Conservation (phyloP, 2,113 vertebrate genomes). For the Oreamnos americanus region DNA sequence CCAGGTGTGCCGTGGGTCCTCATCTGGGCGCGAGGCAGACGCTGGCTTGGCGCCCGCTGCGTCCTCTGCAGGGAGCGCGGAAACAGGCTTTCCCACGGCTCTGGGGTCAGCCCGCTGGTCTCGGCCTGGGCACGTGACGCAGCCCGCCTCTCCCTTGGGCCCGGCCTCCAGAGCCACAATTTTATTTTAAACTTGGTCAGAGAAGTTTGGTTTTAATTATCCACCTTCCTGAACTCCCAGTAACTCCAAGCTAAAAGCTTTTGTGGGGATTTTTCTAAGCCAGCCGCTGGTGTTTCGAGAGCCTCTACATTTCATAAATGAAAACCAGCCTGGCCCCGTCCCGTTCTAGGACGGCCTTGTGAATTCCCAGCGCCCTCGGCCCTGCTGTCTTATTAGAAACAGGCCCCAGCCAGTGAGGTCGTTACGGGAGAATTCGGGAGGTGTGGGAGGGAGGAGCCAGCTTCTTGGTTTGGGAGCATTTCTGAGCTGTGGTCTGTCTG, state of each 20-base stretch:
- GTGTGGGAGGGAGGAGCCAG: not conserved
- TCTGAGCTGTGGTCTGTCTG: not conserved
- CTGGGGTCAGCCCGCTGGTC: conserved; percentile 61
- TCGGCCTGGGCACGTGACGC: conserved; percentile 40
- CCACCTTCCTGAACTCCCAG: conserved; percentile 54
- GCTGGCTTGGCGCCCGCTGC: not conserved
- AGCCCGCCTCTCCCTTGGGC: conserved; percentile 51
- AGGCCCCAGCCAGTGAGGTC: not conserved
- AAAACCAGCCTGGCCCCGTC: not conserved
- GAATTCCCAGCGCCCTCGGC: not conserved
- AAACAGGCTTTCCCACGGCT: conserved; percentile 1
- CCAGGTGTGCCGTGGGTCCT: not conserved
- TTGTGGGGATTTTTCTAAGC: conserved; percentile 45
- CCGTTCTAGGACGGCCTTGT: not conserved
- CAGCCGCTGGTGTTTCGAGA: conserved; percentile 57
- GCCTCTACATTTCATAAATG: conserved; percentile 51
- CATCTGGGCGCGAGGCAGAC: not conserved
- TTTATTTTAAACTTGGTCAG: conserved; percentile 70
- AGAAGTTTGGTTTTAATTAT: conserved; percentile 75
- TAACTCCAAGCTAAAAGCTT: conserved; percentile 68
- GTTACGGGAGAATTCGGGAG: not conserved
- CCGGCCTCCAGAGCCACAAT: conserved; percentile 45
- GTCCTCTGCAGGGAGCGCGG: not conserved
- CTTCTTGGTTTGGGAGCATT: not conserved
- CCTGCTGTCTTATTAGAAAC: conserved; percentile 40